Evolutionary conservation across 1,140 invertebrate species (phyloP), one percentile per base, ranked within the genome.

Genomic region (Saccostrea cuccullata): DNA sequence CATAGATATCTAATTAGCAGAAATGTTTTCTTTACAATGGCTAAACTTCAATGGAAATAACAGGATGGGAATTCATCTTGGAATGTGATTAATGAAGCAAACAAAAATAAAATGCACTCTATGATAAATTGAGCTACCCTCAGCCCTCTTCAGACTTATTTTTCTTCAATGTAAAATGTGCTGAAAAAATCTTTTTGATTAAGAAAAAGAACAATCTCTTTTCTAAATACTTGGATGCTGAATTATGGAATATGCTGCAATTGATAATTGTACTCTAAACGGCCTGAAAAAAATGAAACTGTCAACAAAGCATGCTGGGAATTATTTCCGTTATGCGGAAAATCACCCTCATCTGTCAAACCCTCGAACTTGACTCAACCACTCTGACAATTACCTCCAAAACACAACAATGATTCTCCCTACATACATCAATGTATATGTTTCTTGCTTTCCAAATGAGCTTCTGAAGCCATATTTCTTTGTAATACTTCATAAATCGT

Each of bases 281-380:
- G 1, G 47, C 15, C 15, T 26, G 17, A 26, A 26, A 77, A 9
- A 77, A 30, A 77, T 77, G 23, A 36, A 77, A 77, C 30, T 30
- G 26, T 77, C 26, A 36, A 77, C 70, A 77, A 77, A 77, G 26
- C 70, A 77, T 77, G 70, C 70, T 77, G 70, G 70, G 70, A 77
- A 77, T 77, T 77, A 30, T 77, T 77, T 67, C 47, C 58, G n/a
- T 6, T 77, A 15, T 11, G 6, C 30, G 2, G 58, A 20, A 64
- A 64, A 64, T 6, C 70, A 12, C 17, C 70, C 70, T 30, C 12
- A 15, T 36, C 23, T 64, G 30, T 77, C 70, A 77, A 77, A 77
- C 11, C 23, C 4, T 77, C 70, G 11, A 36, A 23, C 8, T 23
- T 23, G 13, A 36, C 26, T 77, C 15, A 77, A 36, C 70, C 17